Conservation (phyloP, 2,113 vertebrate genomes). For the Tachysurus fulvidraco region DNA sequence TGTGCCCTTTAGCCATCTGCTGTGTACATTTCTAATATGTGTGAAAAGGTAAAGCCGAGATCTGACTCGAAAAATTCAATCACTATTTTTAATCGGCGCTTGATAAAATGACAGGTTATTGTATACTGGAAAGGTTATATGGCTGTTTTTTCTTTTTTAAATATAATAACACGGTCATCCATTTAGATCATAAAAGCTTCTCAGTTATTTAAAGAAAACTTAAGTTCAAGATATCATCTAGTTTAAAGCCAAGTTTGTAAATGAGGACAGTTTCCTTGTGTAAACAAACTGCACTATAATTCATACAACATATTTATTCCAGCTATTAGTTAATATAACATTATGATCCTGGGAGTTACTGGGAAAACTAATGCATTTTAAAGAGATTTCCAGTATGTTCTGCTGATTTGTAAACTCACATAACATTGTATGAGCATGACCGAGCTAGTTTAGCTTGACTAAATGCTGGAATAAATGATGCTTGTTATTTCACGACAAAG, state of each 20-base stretch:
- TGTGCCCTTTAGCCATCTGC: slow-evolving; percentile 11
- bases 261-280: background rate
- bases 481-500: slow-evolving; percentile 4
- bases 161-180: background rate
- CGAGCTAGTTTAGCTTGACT: background rate
- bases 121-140: background rate
- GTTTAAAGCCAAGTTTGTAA: background rate
- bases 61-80: background rate
- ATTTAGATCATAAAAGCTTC: background rate
- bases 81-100: background rate
- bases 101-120: background rate
- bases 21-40: background rate
- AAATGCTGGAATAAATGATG: slow-evolving; percentile 45
- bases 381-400: background rate
- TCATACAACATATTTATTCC: background rate
- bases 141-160: background rate
- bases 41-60: background rate
- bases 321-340: background rate
- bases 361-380: background rate
- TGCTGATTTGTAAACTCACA: background rate
- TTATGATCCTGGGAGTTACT: background rate
- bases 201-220: background rate
- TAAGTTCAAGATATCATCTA: background rate
- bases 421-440: background rate
- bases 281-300: too few species aligned